These are phyloP conservation scores for Monoplex corrugatus DNA, from an alignment of 2,888 invertebrate genomes.

Conservation along the genomic window DNA sequence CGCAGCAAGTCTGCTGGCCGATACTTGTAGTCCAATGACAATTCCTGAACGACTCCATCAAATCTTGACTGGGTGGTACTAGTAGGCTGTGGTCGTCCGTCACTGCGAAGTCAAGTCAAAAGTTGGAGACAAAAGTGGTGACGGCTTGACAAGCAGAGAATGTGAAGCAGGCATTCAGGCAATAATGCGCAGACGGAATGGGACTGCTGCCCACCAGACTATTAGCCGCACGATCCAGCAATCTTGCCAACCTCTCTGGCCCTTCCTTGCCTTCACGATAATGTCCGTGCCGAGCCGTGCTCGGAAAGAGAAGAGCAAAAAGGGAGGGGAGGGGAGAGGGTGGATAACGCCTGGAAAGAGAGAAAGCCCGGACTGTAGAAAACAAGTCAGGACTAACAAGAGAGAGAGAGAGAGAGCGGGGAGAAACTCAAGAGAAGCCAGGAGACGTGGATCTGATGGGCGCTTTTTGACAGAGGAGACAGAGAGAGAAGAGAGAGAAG, in stretches of 20 bases:
- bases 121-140: too few relatives aligned
- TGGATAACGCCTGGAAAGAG: neutral
- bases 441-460: neutral
- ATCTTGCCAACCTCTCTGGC: neutral
- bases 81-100: too few relatives aligned
- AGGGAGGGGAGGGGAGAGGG: neutral
- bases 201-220: neutral
- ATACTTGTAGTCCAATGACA: too few relatives aligned
- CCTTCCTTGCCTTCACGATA: neutral
- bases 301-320: neutral
- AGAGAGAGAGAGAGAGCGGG: neutral
- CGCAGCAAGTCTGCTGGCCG: too few relatives aligned
- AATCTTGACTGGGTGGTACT: too few relatives aligned
- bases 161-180: neutral
- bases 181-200: conserved; percentile 5
- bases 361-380: neutral
- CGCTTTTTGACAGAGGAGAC: neutral
- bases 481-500: too few relatives aligned
- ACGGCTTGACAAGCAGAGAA: too few relatives aligned
- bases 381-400: too few relatives aligned
- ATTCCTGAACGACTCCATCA: too few relatives aligned
- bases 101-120: too few relatives aligned
- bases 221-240: conserved; percentile 33
- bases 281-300: neutral
- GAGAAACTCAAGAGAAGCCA: neutral